Conservation (phyloP, 2,797 vertebrate species). For the Alectoris magna region DNA sequence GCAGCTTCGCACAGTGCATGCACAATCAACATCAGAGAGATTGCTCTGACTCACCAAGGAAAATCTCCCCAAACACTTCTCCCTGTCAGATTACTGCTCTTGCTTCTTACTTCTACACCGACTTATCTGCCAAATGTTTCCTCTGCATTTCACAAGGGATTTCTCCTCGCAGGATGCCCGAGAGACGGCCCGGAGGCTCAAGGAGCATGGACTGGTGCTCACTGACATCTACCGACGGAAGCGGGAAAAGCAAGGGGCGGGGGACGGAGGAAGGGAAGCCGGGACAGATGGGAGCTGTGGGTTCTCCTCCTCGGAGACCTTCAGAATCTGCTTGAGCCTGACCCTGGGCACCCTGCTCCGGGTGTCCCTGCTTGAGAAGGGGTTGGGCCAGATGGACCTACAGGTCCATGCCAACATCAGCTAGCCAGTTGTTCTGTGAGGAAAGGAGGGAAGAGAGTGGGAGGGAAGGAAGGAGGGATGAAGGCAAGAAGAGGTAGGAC, state of each 20-base stretch:
- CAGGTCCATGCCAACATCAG: neutral
- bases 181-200: neutral
- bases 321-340: neutral
- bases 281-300: neutral
- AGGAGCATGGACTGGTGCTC: neutral
- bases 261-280: neutral
- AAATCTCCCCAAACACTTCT: neutral
- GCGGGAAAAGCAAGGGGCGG: neutral
- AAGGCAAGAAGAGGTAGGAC: neutral
- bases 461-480: neutral
- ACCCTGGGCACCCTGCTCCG: neutral
- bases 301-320: neutral
- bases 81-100: neutral
- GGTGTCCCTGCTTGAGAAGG: neutral
- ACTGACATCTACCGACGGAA: neutral
- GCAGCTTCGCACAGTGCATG: neutral
- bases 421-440: neutral
- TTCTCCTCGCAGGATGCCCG: fast-evolving
- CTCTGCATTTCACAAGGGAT: neutral
- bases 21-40: fast-evolving
- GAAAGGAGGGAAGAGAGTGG: neutral
- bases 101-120: neutral
- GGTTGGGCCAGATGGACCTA: neutral
- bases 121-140: neutral
- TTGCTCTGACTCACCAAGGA: neutral